A percentile compares a stretch with the other conserved stretches of the same genome.
Evolutionary conservation across 2,113 vertebrate genomes (phyloP).

Genomic region (Erythrocercus mccallii): DNA sequence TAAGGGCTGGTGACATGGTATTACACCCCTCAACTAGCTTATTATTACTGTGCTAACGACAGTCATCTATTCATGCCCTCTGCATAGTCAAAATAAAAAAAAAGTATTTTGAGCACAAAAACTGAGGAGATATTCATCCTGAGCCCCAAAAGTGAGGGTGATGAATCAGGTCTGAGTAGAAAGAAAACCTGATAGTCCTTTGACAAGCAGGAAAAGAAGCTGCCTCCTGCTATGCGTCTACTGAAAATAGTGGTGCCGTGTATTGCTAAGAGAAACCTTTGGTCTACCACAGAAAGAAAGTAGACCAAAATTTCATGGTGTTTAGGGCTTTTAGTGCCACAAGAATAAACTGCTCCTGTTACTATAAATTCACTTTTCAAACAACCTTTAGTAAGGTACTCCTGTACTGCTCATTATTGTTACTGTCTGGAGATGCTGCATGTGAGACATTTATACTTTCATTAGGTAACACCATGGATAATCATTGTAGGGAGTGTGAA

Average conservation of each 20-base stretch:
- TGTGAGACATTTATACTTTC: neutral
- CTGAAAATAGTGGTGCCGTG: neutral
- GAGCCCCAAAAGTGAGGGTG: neutral
- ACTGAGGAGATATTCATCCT: neutral
- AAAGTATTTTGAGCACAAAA: neutral
- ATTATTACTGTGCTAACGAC: neutral
- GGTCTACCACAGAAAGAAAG: neutral
- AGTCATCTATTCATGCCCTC: neutral
- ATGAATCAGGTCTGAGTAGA: neutral
- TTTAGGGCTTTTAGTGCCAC: neutral
- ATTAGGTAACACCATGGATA: neutral
- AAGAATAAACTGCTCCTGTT: neutral
- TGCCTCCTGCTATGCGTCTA: rapidly evolving
- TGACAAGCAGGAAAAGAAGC: neutral
- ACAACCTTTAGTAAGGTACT: neutral
- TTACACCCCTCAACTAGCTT: neutral
- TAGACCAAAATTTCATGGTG: neutral
- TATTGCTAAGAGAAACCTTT: neutral
- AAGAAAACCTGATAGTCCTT: neutral
- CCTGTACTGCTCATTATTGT: neutral
- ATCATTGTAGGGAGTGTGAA: neutral
- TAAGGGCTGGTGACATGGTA: neutral
- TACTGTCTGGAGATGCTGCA: neutral
- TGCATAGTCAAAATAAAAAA: neutral
- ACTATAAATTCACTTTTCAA: neutral